Conservation (phyloP, 1,140 invertebrate species). For the Maconellicoccus hirsutus region DNA sequence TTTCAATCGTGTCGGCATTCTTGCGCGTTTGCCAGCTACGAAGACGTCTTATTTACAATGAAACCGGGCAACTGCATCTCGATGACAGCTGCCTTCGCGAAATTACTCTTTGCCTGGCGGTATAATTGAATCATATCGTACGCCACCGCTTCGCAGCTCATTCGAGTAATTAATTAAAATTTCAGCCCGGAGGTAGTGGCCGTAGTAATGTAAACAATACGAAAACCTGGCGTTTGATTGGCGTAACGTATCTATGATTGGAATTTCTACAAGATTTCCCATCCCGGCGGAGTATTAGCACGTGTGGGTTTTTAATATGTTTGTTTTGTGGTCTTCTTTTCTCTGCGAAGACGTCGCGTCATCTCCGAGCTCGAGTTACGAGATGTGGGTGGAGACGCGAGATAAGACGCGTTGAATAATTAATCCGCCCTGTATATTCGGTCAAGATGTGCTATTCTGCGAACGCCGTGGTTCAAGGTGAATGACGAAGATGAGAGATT, state of each 20-base stretch:
- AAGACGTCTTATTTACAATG: slow-evolving; percentile 5
- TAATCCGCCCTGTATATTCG: too few relatives aligned
- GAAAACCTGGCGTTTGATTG: neutral
- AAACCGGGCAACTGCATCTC: neutral
- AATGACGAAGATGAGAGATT: too few relatives aligned
- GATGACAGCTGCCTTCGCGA: neutral
- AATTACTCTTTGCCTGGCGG: neutral
- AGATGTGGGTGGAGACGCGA: too few relatives aligned
- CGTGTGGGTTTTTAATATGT: too few relatives aligned
- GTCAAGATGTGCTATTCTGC: too few relatives aligned
- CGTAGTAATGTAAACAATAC: neutral
- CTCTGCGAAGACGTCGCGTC: too few relatives aligned
- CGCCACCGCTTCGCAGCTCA: too few relatives aligned
- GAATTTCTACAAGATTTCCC: neutral
- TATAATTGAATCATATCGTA: neutral
- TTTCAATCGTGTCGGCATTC: neutral
- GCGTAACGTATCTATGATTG: neutral
- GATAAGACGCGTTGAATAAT: too few relatives aligned
- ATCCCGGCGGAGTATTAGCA: neutral
- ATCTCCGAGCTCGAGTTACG: too few relatives aligned
- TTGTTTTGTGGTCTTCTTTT: too few relatives aligned
- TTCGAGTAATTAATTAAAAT: neutral
- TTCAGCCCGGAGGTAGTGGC: neutral
- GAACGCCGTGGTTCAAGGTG: too few relatives aligned
- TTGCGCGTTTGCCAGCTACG: neutral